A percentile compares a stretch with the other conserved stretches of the same genome.
phyloP scores from a whole-genome alignment of 2,113 vertebrate species.

The Solea solea region DNA sequence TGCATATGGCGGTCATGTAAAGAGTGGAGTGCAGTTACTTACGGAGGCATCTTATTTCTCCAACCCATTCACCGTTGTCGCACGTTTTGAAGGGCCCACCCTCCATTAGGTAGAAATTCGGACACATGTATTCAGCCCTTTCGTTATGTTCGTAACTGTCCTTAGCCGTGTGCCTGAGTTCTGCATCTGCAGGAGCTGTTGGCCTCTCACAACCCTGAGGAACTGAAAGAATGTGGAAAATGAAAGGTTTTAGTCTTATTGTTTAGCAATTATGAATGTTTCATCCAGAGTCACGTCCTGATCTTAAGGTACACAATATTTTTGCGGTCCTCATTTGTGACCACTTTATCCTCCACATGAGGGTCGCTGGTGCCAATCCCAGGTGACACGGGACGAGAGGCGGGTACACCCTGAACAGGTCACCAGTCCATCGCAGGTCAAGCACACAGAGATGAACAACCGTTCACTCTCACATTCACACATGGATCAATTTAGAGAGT shows the following conservation, averaged over 20 bases:
- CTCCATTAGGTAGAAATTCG: neutral
- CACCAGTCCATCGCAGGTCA: too few species aligned
- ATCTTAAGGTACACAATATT: too few species aligned
- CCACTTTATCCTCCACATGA: too few species aligned
- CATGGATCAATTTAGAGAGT: too few species aligned
- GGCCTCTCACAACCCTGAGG: neutral
- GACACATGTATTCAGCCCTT: constrained; percentile 27
- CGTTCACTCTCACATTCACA: too few species aligned
- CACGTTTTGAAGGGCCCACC: constrained; percentile 27
- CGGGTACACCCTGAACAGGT: too few species aligned
- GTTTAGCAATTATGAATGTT: neutral
- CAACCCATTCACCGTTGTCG: constrained; percentile 46
- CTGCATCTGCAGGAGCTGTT: constrained; percentile 19
- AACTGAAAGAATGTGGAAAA: constrained; percentile 7
- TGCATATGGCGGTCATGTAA: too few species aligned
- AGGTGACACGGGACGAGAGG: too few species aligned
- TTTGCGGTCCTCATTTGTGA: too few species aligned
- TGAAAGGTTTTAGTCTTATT: neutral
- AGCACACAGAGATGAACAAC: too few species aligned
- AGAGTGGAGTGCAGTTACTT: constrained; percentile 17
- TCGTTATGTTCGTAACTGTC: rapidly evolving
- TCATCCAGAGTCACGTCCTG: too few species aligned
- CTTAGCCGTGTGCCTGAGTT: rapidly evolving
- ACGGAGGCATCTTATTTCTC: constrained; percentile 57
- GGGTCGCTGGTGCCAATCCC: too few species aligned